Percentiles rank a stretch among this genome's conserved stretches.
These are phyloP conservation scores for Syrista parreyssii DNA, from an alignment of 2,888 invertebrate genomes.

Conservation along the genomic window DNA sequence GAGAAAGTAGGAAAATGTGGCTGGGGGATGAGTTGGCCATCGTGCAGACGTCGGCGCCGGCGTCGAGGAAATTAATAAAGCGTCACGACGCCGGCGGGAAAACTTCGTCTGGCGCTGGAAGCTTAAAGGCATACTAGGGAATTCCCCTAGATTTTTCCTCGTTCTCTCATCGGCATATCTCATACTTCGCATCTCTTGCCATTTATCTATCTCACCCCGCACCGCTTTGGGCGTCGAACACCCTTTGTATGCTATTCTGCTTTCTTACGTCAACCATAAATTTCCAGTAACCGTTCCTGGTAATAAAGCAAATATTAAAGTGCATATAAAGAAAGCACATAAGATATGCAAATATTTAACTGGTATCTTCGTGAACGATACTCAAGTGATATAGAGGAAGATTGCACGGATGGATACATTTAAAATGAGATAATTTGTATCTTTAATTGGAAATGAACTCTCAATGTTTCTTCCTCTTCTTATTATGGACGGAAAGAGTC, in stretches of 20 bases:
- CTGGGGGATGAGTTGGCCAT: too few relatives aligned
- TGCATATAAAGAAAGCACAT: neutral
- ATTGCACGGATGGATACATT: neutral
- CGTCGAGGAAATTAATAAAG: conserved; percentile 44
- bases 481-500: neutral
- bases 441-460: neutral
- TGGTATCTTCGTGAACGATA: neutral
- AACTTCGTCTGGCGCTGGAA: conserved; percentile 25
- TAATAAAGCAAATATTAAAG: conserved; percentile 33
- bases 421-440: neutral
- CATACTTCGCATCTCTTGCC: too few relatives aligned
- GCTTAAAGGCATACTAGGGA: neutral
- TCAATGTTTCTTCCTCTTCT: neutral
- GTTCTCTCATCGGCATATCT: too few relatives aligned
- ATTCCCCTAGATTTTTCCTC: too few relatives aligned
- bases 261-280: conserved; percentile 19
- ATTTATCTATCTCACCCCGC: too few relatives aligned
- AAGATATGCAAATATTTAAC: neutral
- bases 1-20: too few relatives aligned
- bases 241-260: neutral
- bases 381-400: too few relatives aligned
- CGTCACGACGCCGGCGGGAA: conserved; percentile 32
- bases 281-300: conserved; percentile 17
- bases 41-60: conserved; percentile 23
- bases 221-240: too few relatives aligned